Evolutionary conservation across 2,113 vertebrate genomes (phyloP).

Genomic region (Rhynchopsitta pachyrhyncha): DNA sequence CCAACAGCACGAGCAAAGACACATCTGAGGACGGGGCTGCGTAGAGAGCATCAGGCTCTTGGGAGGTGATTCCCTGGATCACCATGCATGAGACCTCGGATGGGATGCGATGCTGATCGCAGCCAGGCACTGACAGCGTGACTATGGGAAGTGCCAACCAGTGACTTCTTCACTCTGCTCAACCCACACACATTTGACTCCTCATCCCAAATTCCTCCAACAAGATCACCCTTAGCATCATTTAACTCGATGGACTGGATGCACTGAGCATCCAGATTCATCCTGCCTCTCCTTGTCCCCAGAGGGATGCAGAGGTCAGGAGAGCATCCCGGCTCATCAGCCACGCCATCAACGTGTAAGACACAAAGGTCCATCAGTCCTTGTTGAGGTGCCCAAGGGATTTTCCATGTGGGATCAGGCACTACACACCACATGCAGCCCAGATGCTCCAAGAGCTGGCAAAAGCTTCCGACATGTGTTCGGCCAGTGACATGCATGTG

Average conservation of each 20-base stretch:
- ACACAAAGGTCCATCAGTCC: neutral
- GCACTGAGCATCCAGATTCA: neutral
- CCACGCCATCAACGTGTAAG: fast-evolving
- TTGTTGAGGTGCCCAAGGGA: fast-evolving
- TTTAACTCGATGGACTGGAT: neutral
- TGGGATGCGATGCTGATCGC: fast-evolving
- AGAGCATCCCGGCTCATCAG: fast-evolving
- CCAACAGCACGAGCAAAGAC: neutral
- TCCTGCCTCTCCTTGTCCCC: neutral
- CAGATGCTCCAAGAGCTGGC: neutral
- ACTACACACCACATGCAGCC: fast-evolving
- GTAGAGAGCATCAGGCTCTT: fast-evolving
- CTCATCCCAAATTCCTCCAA: neutral
- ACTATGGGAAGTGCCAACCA: neutral
- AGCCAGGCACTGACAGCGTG: neutral
- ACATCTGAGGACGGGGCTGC: neutral
- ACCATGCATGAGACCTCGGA: fast-evolving
- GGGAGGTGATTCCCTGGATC: neutral
- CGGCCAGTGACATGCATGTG: neutral
- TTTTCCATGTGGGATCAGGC: fast-evolving
- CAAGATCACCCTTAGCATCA: fast-evolving
- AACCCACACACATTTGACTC: neutral
- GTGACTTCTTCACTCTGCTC: neutral
- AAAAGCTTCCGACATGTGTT: neutral
- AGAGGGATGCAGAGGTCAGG: fast-evolving